phyloP scores from a whole-genome alignment of 2,113 vertebrate species.

The Aptenodytes patagonicus region DNA sequence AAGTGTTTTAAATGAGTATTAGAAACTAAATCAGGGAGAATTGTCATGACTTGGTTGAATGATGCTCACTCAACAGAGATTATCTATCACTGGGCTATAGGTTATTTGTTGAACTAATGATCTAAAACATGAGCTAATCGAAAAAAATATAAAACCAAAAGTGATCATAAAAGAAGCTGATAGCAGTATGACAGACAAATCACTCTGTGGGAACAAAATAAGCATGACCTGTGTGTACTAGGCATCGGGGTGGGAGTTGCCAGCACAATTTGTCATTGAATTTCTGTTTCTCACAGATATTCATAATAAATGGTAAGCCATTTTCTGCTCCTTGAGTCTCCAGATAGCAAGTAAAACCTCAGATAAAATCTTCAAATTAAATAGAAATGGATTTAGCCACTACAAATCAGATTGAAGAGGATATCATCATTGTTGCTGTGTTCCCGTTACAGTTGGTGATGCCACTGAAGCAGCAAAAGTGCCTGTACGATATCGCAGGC shows the following conservation, averaged over 20 bases:
- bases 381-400: neutral
- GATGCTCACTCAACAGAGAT: conserved; percentile 14
- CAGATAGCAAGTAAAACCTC: neutral
- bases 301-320: conserved; percentile 39
- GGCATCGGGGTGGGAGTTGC: neutral
- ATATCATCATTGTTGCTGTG: neutral
- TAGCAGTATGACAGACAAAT: conserved; percentile 11
- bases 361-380: conserved; percentile 46
- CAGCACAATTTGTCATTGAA: conserved; percentile 20
- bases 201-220: neutral
- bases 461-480: neutral
- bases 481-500: neutral
- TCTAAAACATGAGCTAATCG: conserved; percentile 52
- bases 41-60: conserved; percentile 27
- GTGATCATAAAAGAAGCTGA: conserved; percentile 6
- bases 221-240: neutral
- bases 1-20: conserved; percentile 34
- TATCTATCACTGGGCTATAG: conserved; percentile 28
- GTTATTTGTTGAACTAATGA: conserved; percentile 67
- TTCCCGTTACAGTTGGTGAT: neutral
- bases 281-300: conserved; percentile 26
- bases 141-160: conserved; percentile 29
- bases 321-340: conserved; percentile 21
- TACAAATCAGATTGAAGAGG: conserved; percentile 1
- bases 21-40: conserved; percentile 3